A percentile compares a stretch with the other conserved stretches of the same genome.
phyloP scores from a whole-genome alignment of 30 jellyfish, hydroid and myxozoan species.

The Nemopilema nomurai region DNA sequence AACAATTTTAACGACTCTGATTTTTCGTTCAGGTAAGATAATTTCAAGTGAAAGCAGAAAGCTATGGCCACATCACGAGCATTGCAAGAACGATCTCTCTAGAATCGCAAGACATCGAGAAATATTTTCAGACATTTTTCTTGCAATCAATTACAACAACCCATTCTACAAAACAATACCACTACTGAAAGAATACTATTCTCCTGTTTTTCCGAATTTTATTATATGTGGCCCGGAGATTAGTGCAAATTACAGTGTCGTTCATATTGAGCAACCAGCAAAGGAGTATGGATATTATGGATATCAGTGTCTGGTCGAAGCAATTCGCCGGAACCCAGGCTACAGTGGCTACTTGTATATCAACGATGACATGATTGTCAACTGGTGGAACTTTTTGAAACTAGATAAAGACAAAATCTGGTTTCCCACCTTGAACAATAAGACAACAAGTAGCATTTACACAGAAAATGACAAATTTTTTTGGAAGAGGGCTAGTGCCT shows the following conservation, averaged over 20 bases:
- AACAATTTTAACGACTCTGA: too few relatives aligned
- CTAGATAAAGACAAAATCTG: slow-evolving; percentile 31
- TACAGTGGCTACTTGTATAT: slow-evolving; percentile 54
- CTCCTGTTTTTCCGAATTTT: slow-evolving; percentile 28
- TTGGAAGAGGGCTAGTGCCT: slow-evolving; percentile 31
- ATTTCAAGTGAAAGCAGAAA: neutral
- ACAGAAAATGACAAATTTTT: neutral
- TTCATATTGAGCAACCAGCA: slow-evolving; percentile 2
- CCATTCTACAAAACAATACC: slow-evolving; percentile 24
- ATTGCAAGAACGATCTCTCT: neutral
- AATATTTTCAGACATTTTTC: slow-evolving; percentile 15
- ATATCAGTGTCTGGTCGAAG: slow-evolving; percentile 59
- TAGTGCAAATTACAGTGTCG: neutral
- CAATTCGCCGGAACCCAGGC: slow-evolving; percentile 55
- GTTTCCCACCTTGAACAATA: neutral
- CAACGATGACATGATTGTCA: slow-evolving; percentile 66
- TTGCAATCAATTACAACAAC: slow-evolving; percentile 46
- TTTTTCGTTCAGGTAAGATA: too few relatives aligned
- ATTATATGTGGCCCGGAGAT: slow-evolving; percentile 53
- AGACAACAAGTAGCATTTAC: neutral
- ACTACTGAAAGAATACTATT: slow-evolving; percentile 4
- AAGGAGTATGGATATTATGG: slow-evolving; percentile 48
- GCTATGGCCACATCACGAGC: neutral
- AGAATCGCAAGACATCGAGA: neutral
- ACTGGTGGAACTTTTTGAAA: slow-evolving; percentile 66